Evolutionary conservation across 2,113 vertebrate genomes (phyloP).

Genomic region (Otis tarda): DNA sequence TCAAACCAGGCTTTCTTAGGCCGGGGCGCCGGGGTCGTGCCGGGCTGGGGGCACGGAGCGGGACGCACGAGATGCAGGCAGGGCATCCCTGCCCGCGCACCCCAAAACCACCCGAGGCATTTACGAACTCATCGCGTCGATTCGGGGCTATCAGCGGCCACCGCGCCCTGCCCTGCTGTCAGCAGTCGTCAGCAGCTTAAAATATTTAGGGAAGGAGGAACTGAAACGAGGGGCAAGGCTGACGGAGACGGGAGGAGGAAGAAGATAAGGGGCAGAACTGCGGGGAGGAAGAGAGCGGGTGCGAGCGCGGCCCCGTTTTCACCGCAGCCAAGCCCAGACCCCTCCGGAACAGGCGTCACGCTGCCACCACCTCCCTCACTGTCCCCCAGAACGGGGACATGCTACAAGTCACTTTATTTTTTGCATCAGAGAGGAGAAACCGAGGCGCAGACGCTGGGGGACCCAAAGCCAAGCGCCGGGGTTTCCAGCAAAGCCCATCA

Average conservation of each 20-base stretch:
- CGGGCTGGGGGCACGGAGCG: fast-evolving
- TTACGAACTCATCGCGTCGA: fast-evolving
- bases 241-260: constrained; percentile 18
- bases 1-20: constrained; percentile 40
- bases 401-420: fast-evolving
- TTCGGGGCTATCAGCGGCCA: fast-evolving
- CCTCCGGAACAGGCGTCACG: not conserved
- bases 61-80: not conserved
- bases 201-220: constrained; percentile 51
- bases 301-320: fast-evolving
- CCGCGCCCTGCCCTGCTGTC: not conserved
- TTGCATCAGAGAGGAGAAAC: not conserved
- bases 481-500: not conserved
- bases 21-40: fast-evolving
- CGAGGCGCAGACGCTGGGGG: fast-evolving
- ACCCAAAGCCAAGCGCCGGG: fast-evolving
- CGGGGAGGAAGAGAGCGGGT: not conserved
- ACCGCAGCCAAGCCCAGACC: not conserved
- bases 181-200: not conserved
- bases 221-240: constrained; percentile 25
- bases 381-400: fast-evolving
- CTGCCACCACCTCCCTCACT: not conserved
- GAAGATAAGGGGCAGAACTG: constrained; percentile 37
- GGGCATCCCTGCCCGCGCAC: not conserved
- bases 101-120: not conserved